Base-by-base conservation (phyloP, 2,113 vertebrate genomes). In the Sinocyclocheilus maitianheensis region DNA sequence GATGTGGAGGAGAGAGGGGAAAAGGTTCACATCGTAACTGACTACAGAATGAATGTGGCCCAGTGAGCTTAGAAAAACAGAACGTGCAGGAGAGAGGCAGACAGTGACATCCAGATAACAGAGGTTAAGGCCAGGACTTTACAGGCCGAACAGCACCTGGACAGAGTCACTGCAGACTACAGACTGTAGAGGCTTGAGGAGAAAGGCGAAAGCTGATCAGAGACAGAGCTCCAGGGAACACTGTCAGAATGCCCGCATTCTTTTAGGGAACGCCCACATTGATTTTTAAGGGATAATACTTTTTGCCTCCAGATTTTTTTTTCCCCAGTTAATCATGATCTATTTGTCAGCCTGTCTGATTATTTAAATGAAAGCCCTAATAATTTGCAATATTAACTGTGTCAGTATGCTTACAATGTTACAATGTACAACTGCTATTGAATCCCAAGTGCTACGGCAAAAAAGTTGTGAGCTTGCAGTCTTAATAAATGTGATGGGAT, bases 51-150 rank as follows among this genome's bases (percentile, higher is more conserved):
- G 89, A 55, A 84, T 90, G 91, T 90, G 88, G 79, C 77, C 84
- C 80, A 30, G 91, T 86, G 88, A 91, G 90, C 87, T 89, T 90
- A 92, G 62, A 76, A 92, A 93, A 94, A 94, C 91, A 93, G 37
- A 80, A 69, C 86, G 3, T 72, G 85, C 88, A 85, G 89, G 92
- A 86, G 92, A 89, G 91, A 91, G 89, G 75, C 89, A 86, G 76
- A 91, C 90, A 92, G 89, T 92, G 92, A 92, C 92, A 91, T 84
- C 43, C 71, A 92, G 94, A 94, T 95, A 95, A 95, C 90, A 89
- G 88, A 94, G 93, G 92, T 93, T 92, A 93, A 93, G 89, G 90
- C 88, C 7, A 37, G n/a, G 87, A 87, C 91, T 93, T 90, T 72
- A 89, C 83, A 84, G 84, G 78, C 72, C 89, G 90, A 79, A 86